Evolutionary conservation across 2,888 invertebrate genomes (phyloP), one percentile per base, ranked within the genome.

Genomic region (Caenorhabditis imperialis): DNA sequence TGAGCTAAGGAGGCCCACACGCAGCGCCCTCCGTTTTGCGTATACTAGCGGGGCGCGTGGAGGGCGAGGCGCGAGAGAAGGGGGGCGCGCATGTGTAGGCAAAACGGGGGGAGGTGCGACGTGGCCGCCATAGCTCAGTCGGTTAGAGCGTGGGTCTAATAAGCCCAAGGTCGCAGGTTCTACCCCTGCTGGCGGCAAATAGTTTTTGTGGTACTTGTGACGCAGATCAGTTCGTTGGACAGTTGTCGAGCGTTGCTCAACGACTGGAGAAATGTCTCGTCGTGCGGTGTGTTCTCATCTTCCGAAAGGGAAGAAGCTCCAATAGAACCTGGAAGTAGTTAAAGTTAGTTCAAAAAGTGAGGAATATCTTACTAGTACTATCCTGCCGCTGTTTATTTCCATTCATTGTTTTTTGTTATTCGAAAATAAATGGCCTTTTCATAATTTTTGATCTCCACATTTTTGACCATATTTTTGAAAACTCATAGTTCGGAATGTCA

Each of bases 71-170:
- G 30, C 6, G 30, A 30, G 30, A 30, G 30, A 30, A 10, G 10
- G 30, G 10, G 30, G 10, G 30, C 30, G 30, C 30, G 30, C 30
- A 10, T 10, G 30, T 30, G 6, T 10, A 30, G 30, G 7, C 30
- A 10, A 30, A 84, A 83, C 82, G 84, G 84, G 84, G 83, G 83
- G 78, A 83, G 84, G 84, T 84, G 83, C 84, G 84, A 84, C 83
- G 84, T 84, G 81, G 84, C 81, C 83, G 84, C 83, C 84, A 83
- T 85, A 85, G 85, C 84, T 85, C 85, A 85, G 85, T 85, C 83
- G 85, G 85, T 85, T 85, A 85, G 85, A 85, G 85, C 85, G 85
- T 85, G 83, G 85, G 85, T 85, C 85, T 86, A 86, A 85, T 85
- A 85, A 85, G 85, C 85, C 85, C 83, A 85, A 84, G 85, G 84